phyloP scores from a whole-genome alignment of 2,888 invertebrate genomes.

The Tetramorium bicarinatum region DNA sequence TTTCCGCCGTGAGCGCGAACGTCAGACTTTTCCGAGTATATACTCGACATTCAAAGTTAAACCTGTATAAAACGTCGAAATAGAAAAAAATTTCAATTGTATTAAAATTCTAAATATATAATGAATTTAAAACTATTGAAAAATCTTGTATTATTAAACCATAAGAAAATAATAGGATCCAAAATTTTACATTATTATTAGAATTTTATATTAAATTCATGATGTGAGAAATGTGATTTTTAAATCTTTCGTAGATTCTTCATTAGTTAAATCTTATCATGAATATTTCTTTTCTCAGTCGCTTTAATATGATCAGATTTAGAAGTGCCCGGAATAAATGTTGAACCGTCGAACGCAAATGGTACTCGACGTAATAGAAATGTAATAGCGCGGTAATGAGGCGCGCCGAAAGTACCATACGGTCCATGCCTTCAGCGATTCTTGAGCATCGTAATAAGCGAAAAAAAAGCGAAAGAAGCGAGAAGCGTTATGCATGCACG shows the following conservation, averaged over 20 bases:
- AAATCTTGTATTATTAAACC: not conserved
- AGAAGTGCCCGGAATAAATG: not conserved
- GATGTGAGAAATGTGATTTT: not conserved
- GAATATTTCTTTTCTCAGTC: not conserved
- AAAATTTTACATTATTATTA: not conserved
- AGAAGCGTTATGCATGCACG: conserved; percentile 37
- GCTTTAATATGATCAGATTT: not conserved
- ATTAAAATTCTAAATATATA: not conserved
- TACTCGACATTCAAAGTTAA: not conserved
- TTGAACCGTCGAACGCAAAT: conserved; percentile 2
- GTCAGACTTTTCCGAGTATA: not conserved
- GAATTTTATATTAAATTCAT: not conserved
- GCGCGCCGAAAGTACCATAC: conserved; percentile 43
- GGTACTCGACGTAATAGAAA: conserved; percentile 38
- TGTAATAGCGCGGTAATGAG: conserved; percentile 44
- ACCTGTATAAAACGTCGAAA: not conserved
- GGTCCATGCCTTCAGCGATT: conserved; percentile 52
- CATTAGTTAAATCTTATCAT: not conserved
- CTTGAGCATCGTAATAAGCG: conserved; percentile 38
- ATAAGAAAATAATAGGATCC: not conserved
- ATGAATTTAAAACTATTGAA: not conserved
- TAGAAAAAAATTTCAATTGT: not conserved
- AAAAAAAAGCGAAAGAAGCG: not conserved
- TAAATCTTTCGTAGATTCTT: not conserved
- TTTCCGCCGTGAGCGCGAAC: conserved; percentile 34